Percentiles rank a stretch among this genome's conserved stretches.
phyloP scores from a whole-genome alignment of 2,113 vertebrate species.

The Crocuta crocuta region DNA sequence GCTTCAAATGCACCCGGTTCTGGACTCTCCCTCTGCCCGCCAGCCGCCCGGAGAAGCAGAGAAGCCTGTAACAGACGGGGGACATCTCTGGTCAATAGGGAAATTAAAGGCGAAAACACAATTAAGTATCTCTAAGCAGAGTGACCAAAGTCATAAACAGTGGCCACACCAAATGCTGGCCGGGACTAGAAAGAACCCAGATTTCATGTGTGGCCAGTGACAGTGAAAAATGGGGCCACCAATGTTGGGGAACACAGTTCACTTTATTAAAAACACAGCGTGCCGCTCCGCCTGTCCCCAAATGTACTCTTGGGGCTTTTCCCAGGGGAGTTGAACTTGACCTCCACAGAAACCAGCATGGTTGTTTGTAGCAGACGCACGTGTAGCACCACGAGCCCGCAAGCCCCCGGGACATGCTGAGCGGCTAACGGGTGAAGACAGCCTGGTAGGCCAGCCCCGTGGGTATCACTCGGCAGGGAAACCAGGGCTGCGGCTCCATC shows the following conservation, averaged over 20 bases:
- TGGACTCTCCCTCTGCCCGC: no score
- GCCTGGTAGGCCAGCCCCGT: fast-evolving
- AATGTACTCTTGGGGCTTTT: no score
- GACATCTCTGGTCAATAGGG: not conserved
- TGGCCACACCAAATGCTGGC: not conserved
- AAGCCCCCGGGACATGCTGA: no score
- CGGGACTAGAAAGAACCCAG: not conserved
- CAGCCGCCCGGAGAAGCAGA: no score
- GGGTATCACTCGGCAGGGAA: not conserved
- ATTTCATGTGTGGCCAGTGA: fast-evolving
- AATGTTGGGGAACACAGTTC: fast-evolving
- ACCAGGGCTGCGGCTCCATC: fast-evolving
- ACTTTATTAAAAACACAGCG: not conserved
- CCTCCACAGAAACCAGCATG: fast-evolving
- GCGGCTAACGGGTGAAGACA: not conserved
- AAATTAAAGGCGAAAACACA: not conserved
- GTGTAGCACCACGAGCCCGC: no score
- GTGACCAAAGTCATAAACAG: not conserved
- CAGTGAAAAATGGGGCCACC: not conserved
- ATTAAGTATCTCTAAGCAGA: not conserved
- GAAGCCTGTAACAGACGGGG: not conserved
- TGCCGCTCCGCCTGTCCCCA: not conserved
- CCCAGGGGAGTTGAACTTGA: not conserved
- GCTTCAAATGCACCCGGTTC: no score
- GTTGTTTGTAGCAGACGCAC: no score